Percentiles rank a stretch among this genome's conserved stretches.
phyloP scores from a whole-genome alignment of 2,797 vertebrate species.

The Sphenopsis melanotis region DNA sequence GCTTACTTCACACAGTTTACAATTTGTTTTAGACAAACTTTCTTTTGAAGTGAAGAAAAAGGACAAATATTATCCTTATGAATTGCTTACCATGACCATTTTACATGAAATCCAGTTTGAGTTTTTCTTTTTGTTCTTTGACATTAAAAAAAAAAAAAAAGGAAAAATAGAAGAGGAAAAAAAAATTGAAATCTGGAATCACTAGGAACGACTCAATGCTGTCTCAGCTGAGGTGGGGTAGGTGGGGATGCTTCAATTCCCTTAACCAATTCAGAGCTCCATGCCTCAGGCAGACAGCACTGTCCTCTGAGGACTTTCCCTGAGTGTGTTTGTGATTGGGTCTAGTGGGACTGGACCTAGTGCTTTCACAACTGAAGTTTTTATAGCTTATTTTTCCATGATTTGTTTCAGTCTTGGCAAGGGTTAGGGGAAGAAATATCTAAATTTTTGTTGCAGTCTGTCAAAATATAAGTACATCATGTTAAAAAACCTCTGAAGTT shows the following conservation, averaged over 20 bases:
- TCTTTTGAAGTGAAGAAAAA: neutral
- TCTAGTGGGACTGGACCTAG: neutral
- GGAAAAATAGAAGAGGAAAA: neutral
- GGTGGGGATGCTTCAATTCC: neutral
- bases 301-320: neutral
- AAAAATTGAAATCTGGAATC: neutral
- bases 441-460: neutral
- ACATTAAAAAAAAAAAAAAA: neutral
- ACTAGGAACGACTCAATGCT: neutral
- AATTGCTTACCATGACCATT: neutral
- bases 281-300: neutral
- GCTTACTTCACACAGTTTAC: neutral
- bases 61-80: neutral
- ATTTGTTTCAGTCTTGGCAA: neutral
- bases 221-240: neutral
- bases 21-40: neutral
- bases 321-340: neutral
- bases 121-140: neutral
- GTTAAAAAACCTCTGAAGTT: neutral
- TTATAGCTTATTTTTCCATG: neutral
- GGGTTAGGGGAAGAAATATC: neutral
- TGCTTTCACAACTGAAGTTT: neutral
- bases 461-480: neutral
- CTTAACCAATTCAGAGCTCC: neutral
- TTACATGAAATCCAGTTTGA: neutral